Conservation (phyloP, 2,888 invertebrate genomes). For the Yponomeuta cagnagella region DNA sequence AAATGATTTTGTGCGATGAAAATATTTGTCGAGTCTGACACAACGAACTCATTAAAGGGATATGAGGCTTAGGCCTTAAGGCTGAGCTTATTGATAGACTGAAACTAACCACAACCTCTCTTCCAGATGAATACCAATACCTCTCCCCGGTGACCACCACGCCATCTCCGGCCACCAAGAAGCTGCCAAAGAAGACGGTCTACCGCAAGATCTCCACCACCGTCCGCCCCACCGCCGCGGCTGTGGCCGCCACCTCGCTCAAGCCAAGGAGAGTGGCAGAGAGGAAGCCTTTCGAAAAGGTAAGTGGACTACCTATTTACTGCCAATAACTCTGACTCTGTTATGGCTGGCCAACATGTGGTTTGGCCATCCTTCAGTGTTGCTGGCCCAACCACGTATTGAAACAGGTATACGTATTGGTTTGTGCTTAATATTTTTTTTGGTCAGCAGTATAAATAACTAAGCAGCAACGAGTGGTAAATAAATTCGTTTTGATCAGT, state of each 20-base stretch:
- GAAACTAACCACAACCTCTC: background rate
- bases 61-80: too few relatives aligned
- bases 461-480: background rate
- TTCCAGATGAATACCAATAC: constrained; percentile 63
- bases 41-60: too few relatives aligned
- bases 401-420: too few relatives aligned
- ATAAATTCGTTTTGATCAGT: background rate
- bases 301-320: constrained; percentile 18
- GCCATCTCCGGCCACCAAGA: constrained; percentile 39
- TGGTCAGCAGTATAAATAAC: background rate
- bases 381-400: too few relatives aligned
- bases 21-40: too few relatives aligned
- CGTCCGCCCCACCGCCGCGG: constrained; percentile 34
- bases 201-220: constrained; percentile 55
- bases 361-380: too few relatives aligned
- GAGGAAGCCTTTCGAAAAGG: constrained; percentile 36
- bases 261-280: constrained; percentile 29
- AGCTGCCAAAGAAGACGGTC: constrained; percentile 47
- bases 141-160: constrained; percentile 54
- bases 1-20: too few relatives aligned
- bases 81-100: background rate
- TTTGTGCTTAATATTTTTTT: too few relatives aligned
- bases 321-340: too few relatives aligned
- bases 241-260: constrained; percentile 24
- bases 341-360: too few relatives aligned